Evolutionary conservation across 2,797 vertebrate genomes (phyloP), one percentile per base, ranked within the genome.

Genomic region (Hydrocynus forskahlii): DNA sequence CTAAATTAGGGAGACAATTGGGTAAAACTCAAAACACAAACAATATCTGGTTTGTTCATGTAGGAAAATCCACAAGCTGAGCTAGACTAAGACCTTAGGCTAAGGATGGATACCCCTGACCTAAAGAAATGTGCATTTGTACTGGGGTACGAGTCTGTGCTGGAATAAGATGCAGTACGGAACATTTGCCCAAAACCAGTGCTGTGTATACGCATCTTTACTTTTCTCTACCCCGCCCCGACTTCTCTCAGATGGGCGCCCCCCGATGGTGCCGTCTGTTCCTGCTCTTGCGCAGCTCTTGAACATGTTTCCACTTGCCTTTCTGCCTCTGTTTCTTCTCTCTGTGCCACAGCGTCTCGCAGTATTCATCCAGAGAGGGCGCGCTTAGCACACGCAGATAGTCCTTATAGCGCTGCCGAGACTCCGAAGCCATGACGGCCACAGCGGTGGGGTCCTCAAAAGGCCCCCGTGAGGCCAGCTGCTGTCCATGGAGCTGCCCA

Each of bases 301-400:
- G 97, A 38, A 96, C 92, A 64, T 98, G 97, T 89, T 99, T 99
- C 98, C 98, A 99, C 84, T 99, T 99, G 29, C 96, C 93, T 84
- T 94, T 87, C 90, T 95, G 91, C 87, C 95, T 78, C 0, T 88
- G 92, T 86, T 94, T 95, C 89, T 97, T 96, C 88, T 99, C 96
- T 73, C 92, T 88, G 81, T 96, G 92, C 98, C 97, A 99, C 91
- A 98, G 95, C 43, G 96, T 96, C 84, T 99, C 96, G 7, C 97
- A 99, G 92, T 99, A 99, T 89, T 99, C 96, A 79, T 99, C 98
- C 79, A 98, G 92, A 82, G 96, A 96, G 76, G 94, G 93, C 35
- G 93, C 92, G 89, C 95, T 97, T 90, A 98, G 94, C 0, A 96
- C 93, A 83, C 96, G 95, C 84, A 99, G 92, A 89, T 98, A 99